Percentiles rank a stretch among this genome's conserved stretches.
Conservation (phyloP, 2,888 invertebrate genomes). For the Drosophila greeni region DNA sequence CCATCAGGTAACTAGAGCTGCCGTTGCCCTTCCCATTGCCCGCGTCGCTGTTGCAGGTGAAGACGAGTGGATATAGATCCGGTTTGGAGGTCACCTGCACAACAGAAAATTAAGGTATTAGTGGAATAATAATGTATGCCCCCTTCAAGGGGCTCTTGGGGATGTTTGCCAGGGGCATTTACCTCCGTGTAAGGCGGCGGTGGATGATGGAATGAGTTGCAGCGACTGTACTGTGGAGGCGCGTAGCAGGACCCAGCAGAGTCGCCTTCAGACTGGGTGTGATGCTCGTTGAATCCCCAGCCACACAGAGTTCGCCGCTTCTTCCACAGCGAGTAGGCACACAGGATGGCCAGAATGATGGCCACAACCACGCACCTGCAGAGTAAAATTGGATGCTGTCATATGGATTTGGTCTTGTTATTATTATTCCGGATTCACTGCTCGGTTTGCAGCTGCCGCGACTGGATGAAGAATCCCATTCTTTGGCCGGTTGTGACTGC, state of each 20-base stretch:
- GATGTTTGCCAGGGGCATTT: slow-evolving; percentile 24
- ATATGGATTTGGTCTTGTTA: background rate
- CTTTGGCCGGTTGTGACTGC: background rate
- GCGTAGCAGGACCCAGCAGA: slow-evolving; percentile 90
- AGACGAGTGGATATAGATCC: slow-evolving; percentile 90
- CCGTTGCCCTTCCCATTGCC: slow-evolving; percentile 82
- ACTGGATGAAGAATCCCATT: slow-evolving; percentile 67
- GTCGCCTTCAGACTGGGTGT: slow-evolving; percentile 85
- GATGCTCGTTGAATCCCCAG: slow-evolving; percentile 80
- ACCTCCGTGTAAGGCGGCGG: slow-evolving; percentile 93
- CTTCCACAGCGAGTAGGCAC: slow-evolving; percentile 84
- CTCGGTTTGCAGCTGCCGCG: slow-evolving; percentile 66
- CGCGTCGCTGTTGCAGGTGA: slow-evolving; percentile 87
- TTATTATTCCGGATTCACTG: slow-evolving; percentile 48
- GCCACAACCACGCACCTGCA: slow-evolving; percentile 84
- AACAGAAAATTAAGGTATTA: background rate
- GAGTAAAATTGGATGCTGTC: background rate
- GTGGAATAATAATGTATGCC: background rate
- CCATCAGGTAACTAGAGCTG: slow-evolving; percentile 88
- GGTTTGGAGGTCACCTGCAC: slow-evolving; percentile 90
- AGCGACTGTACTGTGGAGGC: slow-evolving; percentile 90
- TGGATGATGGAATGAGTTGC: slow-evolving; percentile 89
- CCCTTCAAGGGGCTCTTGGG: background rate
- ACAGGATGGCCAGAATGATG: slow-evolving; percentile 84
- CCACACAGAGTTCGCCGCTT: slow-evolving; percentile 80